Evolutionary conservation across 2,797 vertebrate genomes (phyloP).

Genomic region (Gymnopithys bicolor): DNA sequence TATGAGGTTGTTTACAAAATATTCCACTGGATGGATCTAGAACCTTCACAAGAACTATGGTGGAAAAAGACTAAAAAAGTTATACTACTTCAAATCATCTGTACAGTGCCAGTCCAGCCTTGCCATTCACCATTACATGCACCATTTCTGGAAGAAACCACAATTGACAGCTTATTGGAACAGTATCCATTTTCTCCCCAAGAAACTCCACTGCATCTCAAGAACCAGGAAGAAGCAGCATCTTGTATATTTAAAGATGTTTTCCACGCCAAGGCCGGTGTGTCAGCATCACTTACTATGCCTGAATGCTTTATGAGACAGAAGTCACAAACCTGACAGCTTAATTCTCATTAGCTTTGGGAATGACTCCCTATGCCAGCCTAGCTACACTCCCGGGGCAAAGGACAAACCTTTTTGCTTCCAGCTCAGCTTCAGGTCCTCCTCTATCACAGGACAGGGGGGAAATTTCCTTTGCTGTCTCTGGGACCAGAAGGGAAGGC

Average conservation of each 20-base stretch:
- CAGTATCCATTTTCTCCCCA: background rate
- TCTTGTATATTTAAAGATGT: conserved; percentile 14
- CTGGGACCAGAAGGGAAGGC: background rate
- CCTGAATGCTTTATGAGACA: background rate
- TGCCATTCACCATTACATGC: background rate
- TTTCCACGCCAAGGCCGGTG: background rate
- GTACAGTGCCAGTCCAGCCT: background rate
- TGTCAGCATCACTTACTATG: conserved; percentile 16
- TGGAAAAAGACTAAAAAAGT: background rate
- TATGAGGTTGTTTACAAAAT: background rate
- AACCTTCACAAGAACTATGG: background rate
- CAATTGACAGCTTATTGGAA: background rate
- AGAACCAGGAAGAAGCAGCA: background rate
- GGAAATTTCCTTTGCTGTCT: background rate
- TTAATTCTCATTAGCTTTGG: background rate
- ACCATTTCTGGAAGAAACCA: background rate
- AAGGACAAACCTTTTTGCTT: background rate
- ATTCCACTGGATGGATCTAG: background rate
- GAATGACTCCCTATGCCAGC: background rate
- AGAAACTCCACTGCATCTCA: background rate
- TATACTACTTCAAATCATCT: background rate
- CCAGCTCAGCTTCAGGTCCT: background rate
- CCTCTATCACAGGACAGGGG: background rate
- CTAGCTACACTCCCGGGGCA: background rate
- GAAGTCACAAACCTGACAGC: conserved; percentile 6